Conservation (phyloP, 2,888 invertebrate species). For the Orthosia gracilis region DNA sequence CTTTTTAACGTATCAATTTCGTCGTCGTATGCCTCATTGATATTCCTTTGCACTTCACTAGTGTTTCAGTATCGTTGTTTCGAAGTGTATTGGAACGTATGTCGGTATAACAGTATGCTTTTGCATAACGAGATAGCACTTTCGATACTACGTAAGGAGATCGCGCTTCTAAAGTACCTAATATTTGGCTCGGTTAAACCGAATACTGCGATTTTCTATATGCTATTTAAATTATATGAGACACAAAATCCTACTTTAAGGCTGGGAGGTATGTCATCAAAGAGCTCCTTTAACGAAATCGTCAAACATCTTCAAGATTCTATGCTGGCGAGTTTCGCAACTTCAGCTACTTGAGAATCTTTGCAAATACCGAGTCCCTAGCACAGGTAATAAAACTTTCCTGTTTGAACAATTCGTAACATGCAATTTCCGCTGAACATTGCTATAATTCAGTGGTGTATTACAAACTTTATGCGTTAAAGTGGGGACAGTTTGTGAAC, state of each 20-base stretch:
- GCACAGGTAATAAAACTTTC: conserved; percentile 61
- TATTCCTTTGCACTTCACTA: conserved; percentile 52
- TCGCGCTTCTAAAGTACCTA: conserved; percentile 34
- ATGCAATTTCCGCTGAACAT: conserved; percentile 60
- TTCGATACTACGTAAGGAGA: conserved; percentile 20
- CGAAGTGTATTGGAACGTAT: conserved; percentile 38
- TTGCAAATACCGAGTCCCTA: conserved; percentile 53
- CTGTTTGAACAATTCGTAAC: conserved; percentile 60
- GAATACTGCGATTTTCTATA: conserved; percentile 9
- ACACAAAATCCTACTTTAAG: background rate
- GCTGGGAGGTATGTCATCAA: background rate
- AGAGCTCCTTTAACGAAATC: conserved; percentile 4
- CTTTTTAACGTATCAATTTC: conserved; percentile 41
- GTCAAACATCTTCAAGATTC: conserved; percentile 30
- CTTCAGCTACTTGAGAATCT: conserved; percentile 36
- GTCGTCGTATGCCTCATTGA: conserved; percentile 33
- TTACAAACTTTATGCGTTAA: conserved; percentile 67
- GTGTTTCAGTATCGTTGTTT: conserved; percentile 31
- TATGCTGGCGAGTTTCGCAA: conserved; percentile 39
- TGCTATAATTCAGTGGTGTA: conserved; percentile 64
- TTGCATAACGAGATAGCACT: conserved; percentile 40
- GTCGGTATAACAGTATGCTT: conserved; percentile 40
- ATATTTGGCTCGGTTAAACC: conserved; percentile 20
- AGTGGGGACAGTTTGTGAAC: conserved; percentile 68
- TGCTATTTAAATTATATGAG: conserved; percentile 10